Conservation (phyloP, 2,797 vertebrate genomes). For the Chromis chromis region DNA sequence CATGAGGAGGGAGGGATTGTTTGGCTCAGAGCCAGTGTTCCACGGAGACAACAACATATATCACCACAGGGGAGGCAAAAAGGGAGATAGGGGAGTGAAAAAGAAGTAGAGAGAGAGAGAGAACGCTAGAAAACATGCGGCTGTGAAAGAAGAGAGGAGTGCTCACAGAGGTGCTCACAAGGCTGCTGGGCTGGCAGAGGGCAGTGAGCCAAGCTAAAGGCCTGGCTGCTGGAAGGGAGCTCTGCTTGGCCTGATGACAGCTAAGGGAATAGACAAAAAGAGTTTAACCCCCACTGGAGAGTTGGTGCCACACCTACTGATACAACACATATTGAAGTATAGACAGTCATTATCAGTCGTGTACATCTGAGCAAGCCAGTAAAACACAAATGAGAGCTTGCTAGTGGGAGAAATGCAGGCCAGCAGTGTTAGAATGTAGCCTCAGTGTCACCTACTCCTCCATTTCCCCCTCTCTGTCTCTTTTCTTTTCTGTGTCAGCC, state of each 20-base stretch:
- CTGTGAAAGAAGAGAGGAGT: constrained; percentile 73
- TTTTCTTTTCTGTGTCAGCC: constrained; percentile 56
- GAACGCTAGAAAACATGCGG: constrained; percentile 71
- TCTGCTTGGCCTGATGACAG: constrained; percentile 71
- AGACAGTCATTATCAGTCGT: constrained; percentile 20
- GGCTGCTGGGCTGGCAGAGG: constrained; percentile 77
- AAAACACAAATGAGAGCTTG: constrained; percentile 12
- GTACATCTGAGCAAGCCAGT: constrained; percentile 45
- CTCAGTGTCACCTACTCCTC: constrained; percentile 31
- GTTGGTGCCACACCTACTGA: constrained; percentile 53
- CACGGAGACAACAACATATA: constrained; percentile 87
- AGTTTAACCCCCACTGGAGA: constrained; percentile 52
- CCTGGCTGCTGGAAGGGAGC: constrained; percentile 71
- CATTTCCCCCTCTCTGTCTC: constrained; percentile 22
- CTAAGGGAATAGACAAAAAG: constrained; percentile 49
- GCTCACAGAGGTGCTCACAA: constrained; percentile 73
- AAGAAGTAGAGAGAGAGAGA: constrained; percentile 63
- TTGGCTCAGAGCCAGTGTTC: constrained; percentile 80
- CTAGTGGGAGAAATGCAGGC: constrained; percentile 29
- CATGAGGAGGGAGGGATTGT: constrained; percentile 65
- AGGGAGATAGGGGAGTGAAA: constrained; percentile 71
- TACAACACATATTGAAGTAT: constrained; percentile 14
- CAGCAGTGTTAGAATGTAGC: constrained; percentile 29
- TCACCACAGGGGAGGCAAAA: constrained; percentile 78
- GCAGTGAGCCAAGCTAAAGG: constrained; percentile 72